A percentile compares a stretch with the other conserved stretches of the same genome.
These are phyloP conservation scores for Diarsia dahlii DNA, from an alignment of 2,888 invertebrate species.

Conservation along the genomic window DNA sequence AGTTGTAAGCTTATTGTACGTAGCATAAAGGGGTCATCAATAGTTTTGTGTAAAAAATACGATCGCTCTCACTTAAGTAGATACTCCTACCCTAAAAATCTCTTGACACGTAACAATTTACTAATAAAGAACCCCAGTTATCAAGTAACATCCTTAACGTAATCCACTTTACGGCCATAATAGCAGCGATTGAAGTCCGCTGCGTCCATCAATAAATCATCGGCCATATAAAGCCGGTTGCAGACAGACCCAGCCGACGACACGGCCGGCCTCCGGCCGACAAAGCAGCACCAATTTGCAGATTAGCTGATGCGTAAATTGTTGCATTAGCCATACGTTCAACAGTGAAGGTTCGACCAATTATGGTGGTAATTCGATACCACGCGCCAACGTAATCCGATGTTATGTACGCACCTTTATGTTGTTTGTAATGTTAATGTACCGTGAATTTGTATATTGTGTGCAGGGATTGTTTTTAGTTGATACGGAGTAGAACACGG, in stretches of 20 bases:
- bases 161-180: constrained; percentile 44
- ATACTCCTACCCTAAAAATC: not conserved
- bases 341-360: constrained; percentile 78
- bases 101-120: constrained; percentile 22
- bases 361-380: constrained; percentile 84
- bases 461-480: constrained; percentile 52
- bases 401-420: constrained; percentile 75
- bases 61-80: no score
- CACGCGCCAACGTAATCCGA: constrained; percentile 67
- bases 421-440: constrained; percentile 71
- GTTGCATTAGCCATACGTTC: constrained; percentile 85
- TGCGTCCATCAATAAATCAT: constrained; percentile 54
- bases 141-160: constrained; percentile 38
- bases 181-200: constrained; percentile 53
- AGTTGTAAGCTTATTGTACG: no score
- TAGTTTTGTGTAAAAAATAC: not conserved
- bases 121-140: constrained; percentile 33
- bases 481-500: constrained; percentile 36
- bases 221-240: constrained; percentile 69
- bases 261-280: constrained; percentile 76
- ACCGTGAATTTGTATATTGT: constrained; percentile 68
- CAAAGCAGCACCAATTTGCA: constrained; percentile 89
- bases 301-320: constrained; percentile 88
- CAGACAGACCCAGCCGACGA: constrained; percentile 73
- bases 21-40: no score